These are phyloP conservation scores for Paratilapia polleni DNA, from an alignment of 2,113 vertebrate species.

Conservation along the genomic window DNA sequence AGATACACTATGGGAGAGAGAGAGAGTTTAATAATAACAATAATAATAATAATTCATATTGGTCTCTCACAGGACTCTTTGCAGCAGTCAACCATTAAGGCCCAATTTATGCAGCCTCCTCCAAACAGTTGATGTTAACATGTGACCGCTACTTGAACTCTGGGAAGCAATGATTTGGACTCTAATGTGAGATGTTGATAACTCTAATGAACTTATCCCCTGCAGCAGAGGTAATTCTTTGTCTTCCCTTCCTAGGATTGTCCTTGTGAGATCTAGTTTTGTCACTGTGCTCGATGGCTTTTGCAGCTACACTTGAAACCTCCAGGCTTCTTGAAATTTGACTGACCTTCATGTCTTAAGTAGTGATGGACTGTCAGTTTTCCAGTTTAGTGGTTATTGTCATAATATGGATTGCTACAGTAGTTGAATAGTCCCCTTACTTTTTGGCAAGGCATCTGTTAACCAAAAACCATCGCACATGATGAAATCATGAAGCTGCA, in stretches of 20 bases:
- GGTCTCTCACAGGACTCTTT: not conserved
- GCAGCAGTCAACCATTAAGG: not conserved
- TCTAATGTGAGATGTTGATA: slow-evolving; percentile 3
- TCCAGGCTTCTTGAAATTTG: not conserved
- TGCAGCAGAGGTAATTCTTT: not conserved
- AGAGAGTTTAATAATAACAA: too few relatives aligned
- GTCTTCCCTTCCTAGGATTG: not conserved
- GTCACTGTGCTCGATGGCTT: not conserved
- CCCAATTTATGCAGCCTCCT: not conserved
- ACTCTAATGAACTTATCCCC: not conserved
- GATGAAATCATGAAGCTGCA: too few relatives aligned
- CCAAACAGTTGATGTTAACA: not conserved
- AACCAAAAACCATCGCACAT: too few relatives aligned
- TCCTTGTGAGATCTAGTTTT: not conserved
- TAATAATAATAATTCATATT: too few relatives aligned
- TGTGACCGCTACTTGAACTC: not conserved
- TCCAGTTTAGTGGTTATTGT: not conserved
- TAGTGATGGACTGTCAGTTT: not conserved
- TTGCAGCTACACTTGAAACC: not conserved
- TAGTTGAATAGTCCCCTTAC: not conserved
- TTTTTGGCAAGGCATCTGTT: too few relatives aligned
- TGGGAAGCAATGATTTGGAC: not conserved
- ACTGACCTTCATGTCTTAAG: not conserved
- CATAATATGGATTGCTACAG: not conserved
- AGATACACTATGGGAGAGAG: too few relatives aligned